Evolutionary conservation across 1,140 invertebrate species (phyloP), one percentile per base, ranked within the genome.

Genomic region (Laupala kohalensis): DNA sequence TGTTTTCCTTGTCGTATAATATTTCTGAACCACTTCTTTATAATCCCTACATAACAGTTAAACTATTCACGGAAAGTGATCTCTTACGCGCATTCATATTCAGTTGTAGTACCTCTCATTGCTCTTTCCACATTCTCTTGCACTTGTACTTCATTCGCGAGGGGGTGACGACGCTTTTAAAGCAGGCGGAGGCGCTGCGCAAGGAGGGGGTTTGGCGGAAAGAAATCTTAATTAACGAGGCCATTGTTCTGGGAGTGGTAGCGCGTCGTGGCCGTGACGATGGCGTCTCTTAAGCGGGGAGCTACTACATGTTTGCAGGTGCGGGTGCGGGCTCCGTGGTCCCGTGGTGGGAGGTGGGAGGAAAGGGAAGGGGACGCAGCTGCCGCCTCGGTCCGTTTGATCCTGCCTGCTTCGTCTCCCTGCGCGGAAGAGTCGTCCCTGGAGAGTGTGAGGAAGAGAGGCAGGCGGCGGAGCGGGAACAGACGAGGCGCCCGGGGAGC

Each of bases 191-290:
- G 19, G 37, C 9, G 19, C 9, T 9, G 9, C 19, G 1, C 9
- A 9, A 4, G 37, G 37, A 53, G 53, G 64, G 53, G n/a, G 69
- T 5, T 15, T 24, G 72, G 68, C 30, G 29, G 69, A 70, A 71
- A 71, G 67, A 73, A 73, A 73, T 73, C 64, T 73, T 73, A 71
- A 73, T 69, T 70, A 73, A 71, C 72, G 67, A 70, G 64, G 25
- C 72, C 64, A 69, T 73, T 73, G 67, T 73, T 70, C 70, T 67
- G 26, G 63, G 72, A 67, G 72, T 30, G 62, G 24, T 25, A n/a
- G 27, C 12, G 30, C 25, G 69, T 29, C 26, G 62, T n/a, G 72
- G 25, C 25, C 23, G 30, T 27, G 69, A 37, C 69, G 72, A 29
- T 0, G 62, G 65, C n/a, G 72, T 23, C 25, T 27, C 19, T 25